Evolutionary conservation across 2,797 vertebrate genomes (phyloP).

Genomic region (Darevskia nairensis): DNA sequence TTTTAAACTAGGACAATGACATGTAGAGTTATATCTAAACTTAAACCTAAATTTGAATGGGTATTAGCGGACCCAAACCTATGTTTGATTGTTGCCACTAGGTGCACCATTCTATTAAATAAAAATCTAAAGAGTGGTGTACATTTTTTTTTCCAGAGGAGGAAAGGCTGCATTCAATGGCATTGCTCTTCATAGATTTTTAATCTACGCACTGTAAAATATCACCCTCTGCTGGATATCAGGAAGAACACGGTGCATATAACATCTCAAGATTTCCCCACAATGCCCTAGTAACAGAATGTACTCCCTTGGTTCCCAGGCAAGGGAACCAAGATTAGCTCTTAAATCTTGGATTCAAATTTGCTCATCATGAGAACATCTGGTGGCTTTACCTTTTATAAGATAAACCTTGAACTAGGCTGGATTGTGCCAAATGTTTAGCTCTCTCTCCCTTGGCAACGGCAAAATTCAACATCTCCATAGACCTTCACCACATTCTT

Average conservation of each 20-base stretch:
- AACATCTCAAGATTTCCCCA: conserved; percentile 40
- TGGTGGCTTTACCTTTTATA: not conserved
- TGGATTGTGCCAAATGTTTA: not conserved
- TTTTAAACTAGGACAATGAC: not conserved
- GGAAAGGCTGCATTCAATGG: conserved; percentile 43
- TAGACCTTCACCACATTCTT: not conserved
- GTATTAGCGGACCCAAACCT: not conserved
- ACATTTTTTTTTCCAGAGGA: conserved; percentile 32
- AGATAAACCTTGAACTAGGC: not conserved
- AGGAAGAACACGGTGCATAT: conserved; percentile 14
- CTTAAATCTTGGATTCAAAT: not conserved
- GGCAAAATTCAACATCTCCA: not conserved
- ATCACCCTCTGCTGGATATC: conserved; percentile 69
- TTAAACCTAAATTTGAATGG: not conserved
- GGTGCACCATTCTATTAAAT: conserved; percentile 66
- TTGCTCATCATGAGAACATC: not conserved
- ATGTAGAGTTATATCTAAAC: not conserved
- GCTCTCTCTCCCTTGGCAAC: not conserved
- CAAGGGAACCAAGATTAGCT: not conserved
- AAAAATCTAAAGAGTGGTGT: conserved; percentile 61
- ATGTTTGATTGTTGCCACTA: not conserved
- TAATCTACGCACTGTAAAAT: conserved; percentile 64
- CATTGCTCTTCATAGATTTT: conserved; percentile 55
- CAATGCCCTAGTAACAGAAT: conserved; percentile 36
- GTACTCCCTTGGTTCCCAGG: not conserved